Percentiles rank a stretch among this genome's conserved stretches.
Evolutionary conservation across 2,797 vertebrate species (phyloP).

Genomic region (Chrosomus eos): DNA sequence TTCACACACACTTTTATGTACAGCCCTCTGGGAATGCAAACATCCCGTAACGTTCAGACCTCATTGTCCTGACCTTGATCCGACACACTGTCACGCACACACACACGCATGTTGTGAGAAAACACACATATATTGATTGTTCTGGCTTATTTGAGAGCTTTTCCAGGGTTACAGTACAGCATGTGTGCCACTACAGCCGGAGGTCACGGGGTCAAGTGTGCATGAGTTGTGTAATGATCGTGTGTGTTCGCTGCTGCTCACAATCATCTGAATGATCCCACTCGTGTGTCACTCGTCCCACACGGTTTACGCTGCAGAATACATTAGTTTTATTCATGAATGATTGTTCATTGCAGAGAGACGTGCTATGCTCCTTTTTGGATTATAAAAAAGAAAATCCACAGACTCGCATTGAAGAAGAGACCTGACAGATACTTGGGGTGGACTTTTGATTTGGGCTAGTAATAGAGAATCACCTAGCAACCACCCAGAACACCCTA

Average conservation of each 20-base stretch:
- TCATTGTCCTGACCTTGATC: slow-evolving; percentile 27
- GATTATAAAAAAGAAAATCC: not conserved
- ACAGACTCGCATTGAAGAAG: not conserved
- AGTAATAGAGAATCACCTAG: not conserved
- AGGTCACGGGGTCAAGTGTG: not conserved
- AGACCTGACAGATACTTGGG: not conserved
- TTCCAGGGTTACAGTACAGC: not conserved
- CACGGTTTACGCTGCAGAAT: not conserved
- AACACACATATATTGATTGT: slow-evolving; percentile 13
- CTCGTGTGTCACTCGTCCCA: not conserved
- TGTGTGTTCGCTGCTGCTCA: not conserved
- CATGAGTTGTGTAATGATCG: too few species aligned
- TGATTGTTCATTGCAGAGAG: not conserved
- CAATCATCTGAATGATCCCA: not conserved
- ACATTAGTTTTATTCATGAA: not conserved
- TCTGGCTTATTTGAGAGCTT: not conserved
- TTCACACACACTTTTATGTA: not conserved
- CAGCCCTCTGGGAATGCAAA: slow-evolving; percentile 14
- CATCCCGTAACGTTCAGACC: not conserved
- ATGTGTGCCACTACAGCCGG: not conserved
- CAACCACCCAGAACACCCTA: not conserved
- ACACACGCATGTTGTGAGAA: not conserved
- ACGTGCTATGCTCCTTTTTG: not conserved
- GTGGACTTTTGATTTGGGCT: not conserved
- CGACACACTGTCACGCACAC: not conserved